These are phyloP conservation scores for Stegodyphus mimosarum DNA, from an alignment of 1,140 invertebrate species.

Conservation along the genomic window DNA sequence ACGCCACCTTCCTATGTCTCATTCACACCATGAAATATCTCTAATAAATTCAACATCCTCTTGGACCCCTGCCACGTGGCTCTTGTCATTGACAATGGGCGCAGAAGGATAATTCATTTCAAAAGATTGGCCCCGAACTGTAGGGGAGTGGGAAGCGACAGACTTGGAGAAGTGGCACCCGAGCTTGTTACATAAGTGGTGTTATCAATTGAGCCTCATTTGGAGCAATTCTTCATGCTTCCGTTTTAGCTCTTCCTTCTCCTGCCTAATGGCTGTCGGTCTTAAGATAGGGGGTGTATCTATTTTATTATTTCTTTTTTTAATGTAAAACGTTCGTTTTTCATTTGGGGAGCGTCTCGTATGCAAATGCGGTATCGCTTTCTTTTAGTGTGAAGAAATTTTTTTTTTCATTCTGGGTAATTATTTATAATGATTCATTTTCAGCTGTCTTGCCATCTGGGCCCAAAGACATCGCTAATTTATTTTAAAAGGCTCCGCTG, in stretches of 20 bases:
- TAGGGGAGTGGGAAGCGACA: neutral
- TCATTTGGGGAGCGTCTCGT: neutral
- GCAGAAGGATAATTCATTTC: conserved; percentile 40
- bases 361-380: conserved; percentile 14
- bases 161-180: conserved; percentile 1
- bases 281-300: conserved; percentile 8
- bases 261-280: neutral
- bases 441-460: no score
- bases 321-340: neutral
- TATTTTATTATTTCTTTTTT: neutral
- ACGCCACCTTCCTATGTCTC: neutral
- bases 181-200: no score
- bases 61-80: conserved; percentile 36
- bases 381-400: no score
- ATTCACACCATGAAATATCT: conserved; percentile 39
- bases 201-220: no score
- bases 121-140: neutral
- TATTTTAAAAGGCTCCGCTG: no score
- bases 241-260: conserved; percentile 19
- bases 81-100: conserved; percentile 30
- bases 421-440: no score
- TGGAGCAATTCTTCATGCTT: conserved; percentile 27
- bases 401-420: no score
- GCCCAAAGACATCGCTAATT: no score
- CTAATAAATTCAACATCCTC: conserved; percentile 25